phyloP scores from a whole-genome alignment of 2,113 vertebrate genomes.

The Mormoops blainvillei region DNA sequence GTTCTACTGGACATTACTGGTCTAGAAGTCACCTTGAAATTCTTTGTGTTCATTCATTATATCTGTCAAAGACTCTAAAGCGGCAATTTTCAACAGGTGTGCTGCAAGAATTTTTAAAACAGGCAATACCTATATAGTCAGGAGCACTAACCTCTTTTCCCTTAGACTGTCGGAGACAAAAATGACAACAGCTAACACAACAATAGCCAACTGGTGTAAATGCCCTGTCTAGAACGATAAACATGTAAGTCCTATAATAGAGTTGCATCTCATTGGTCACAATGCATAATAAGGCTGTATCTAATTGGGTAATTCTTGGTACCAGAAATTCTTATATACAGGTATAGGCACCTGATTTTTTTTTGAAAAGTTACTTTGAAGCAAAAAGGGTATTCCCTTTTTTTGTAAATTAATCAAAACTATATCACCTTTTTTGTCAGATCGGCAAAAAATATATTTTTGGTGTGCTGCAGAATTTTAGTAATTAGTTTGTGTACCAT shows the following conservation, averaged over 20 bases:
- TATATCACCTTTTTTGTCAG: background rate
- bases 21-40: constrained; percentile 30
- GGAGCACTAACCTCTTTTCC: background rate
- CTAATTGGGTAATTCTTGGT: background rate
- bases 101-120: background rate
- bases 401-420: background rate
- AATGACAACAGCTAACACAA: background rate
- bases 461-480: background rate
- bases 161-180: background rate
- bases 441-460: background rate
- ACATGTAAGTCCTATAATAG: background rate
- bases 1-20: background rate
- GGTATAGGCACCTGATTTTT: background rate
- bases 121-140: background rate
- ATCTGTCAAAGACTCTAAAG: background rate
- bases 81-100: background rate
- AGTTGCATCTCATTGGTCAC: background rate
- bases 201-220: background rate
- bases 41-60: background rate
- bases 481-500: background rate
- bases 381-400: background rate
- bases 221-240: background rate
- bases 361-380: background rate
- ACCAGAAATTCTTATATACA: background rate
- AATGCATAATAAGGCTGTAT: background rate